Evolutionary conservation across 2,888 invertebrate species (phyloP).

Genomic region (Troides aeacus): DNA sequence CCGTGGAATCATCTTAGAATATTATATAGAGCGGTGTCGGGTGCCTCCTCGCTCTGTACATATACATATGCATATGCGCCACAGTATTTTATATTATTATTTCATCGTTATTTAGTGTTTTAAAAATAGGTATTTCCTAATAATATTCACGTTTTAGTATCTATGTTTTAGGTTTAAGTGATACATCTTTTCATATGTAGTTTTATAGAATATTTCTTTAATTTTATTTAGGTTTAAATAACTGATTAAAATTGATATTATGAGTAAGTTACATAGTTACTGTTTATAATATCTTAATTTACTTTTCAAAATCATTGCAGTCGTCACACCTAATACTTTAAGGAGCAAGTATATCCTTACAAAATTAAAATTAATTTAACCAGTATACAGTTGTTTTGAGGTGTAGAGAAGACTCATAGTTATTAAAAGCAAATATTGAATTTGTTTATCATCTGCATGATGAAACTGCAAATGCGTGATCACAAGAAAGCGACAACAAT

Average conservation of each 20-base stretch:
- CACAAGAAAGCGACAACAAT: neutral
- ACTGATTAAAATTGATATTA: too few relatives aligned
- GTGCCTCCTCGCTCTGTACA: slow-evolving; percentile 24
- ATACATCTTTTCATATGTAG: too few relatives aligned
- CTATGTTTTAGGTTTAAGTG: neutral
- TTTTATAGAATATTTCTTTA: too few relatives aligned
- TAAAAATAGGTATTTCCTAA: neutral
- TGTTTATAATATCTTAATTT: too few relatives aligned
- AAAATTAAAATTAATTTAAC: neutral
- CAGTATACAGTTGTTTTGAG: neutral
- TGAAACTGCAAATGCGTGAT: too few relatives aligned
- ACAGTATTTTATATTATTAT: neutral
- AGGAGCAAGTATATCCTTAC: neutral
- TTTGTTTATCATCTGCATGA: too few relatives aligned
- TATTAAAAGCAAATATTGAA: neutral
- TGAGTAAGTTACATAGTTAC: too few relatives aligned
- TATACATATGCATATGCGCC: slow-evolving; percentile 9
- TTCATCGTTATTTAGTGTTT: neutral
- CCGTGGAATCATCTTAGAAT: slow-evolving; percentile 65
- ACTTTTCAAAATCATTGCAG: too few relatives aligned
- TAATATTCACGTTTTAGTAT: neutral
- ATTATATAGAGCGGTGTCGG: slow-evolving; percentile 37
- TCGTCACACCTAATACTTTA: neutral
- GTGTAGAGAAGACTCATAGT: neutral
- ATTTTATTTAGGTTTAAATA: too few relatives aligned